phyloP scores from a whole-genome alignment of 2,113 vertebrate genomes.

The Panthera tigris region DNA sequence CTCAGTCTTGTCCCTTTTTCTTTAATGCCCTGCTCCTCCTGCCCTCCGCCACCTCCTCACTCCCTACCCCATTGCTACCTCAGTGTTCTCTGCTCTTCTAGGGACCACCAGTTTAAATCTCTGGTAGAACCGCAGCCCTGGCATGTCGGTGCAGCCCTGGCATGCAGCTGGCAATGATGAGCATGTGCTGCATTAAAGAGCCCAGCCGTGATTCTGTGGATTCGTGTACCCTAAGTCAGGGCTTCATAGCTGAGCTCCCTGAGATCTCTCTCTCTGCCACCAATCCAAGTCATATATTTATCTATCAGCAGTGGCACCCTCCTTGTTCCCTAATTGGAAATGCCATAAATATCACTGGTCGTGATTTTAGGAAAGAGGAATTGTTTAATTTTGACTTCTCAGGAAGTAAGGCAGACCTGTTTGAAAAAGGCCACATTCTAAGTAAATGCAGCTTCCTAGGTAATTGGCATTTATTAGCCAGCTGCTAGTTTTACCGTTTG shows the following conservation, averaged over 20 bases:
- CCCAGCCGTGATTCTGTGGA: neutral
- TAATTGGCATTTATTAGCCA: neutral
- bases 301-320: neutral
- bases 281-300: neutral
- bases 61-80: neutral
- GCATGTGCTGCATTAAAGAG: neutral
- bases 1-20: neutral
- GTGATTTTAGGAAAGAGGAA: neutral
- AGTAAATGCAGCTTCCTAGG: neutral
- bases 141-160: neutral
- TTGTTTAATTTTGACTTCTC: conserved; percentile 10
- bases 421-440: neutral
- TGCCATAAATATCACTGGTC: neutral
- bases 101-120: neutral
- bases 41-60: neutral
- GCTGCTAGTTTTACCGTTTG: neutral
- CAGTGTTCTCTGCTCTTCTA: neutral
- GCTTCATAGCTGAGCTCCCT: neutral
- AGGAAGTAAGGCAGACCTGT: conserved; percentile 3
- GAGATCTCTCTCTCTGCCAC: neutral
- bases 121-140: neutral
- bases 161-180: neutral
- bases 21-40: neutral
- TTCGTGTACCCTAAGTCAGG: neutral
- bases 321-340: neutral